Evolutionary conservation across 2,888 invertebrate species (phyloP).

Genomic region (Pilophorus perplexus): DNA sequence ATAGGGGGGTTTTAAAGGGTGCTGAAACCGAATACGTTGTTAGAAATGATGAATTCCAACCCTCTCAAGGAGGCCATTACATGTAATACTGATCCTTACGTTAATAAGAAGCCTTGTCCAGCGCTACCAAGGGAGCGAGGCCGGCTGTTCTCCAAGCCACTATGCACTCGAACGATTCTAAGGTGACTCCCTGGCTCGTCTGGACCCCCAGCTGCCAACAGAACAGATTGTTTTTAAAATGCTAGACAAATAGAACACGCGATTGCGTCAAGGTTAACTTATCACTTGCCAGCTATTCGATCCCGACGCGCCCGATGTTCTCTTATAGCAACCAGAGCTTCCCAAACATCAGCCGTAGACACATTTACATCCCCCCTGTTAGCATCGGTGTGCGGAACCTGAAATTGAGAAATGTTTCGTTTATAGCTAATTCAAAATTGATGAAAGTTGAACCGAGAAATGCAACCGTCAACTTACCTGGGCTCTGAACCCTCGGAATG

Average conservation of each 20-base stretch:
- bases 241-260: background rate
- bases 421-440: too few species aligned
- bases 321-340: constrained; percentile 64
- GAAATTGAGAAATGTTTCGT: too few species aligned
- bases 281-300: constrained; percentile 36
- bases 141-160: constrained; percentile 46
- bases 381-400: constrained; percentile 27
- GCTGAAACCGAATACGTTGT: too few species aligned
- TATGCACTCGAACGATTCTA: constrained; percentile 49
- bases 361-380: constrained; percentile 51
- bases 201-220: constrained; percentile 34
- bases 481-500: constrained; percentile 45
- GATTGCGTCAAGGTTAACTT: too few species aligned
- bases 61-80: too few species aligned
- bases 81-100: too few species aligned
- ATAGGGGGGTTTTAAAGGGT: too few species aligned
- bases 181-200: constrained; percentile 47
- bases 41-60: too few species aligned
- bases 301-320: constrained; percentile 56
- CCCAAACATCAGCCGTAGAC: constrained; percentile 62
- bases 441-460: too few species aligned
- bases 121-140: constrained; percentile 20
- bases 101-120: background rate
- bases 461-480: constrained; percentile 30
- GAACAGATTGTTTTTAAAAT: background rate